Conservation (phyloP, 2,113 vertebrate genomes). For the Pseudorasbora parva region DNA sequence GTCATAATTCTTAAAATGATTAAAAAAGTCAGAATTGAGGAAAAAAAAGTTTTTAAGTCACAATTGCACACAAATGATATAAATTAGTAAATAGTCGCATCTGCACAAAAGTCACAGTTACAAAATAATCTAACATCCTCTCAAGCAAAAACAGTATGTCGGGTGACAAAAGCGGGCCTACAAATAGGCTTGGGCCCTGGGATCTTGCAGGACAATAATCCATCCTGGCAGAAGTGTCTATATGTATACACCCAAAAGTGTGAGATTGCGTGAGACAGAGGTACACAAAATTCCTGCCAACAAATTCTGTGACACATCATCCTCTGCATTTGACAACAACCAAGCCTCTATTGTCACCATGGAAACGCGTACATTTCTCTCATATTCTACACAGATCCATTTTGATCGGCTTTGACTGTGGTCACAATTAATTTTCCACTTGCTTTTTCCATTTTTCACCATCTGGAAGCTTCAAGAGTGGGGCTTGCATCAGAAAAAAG, state of each 20-base stretch:
- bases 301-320: neutral
- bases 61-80: neutral
- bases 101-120: neutral
- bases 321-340: constrained; percentile 10
- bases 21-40: neutral
- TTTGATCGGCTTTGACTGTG: neutral
- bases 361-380: neutral
- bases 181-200: neutral
- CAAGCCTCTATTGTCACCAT: neutral
- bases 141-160: neutral
- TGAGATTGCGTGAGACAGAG: neutral
- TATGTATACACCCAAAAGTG: constrained; percentile 9
- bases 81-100: neutral
- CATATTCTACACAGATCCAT: neutral
- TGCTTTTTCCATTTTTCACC: constrained; percentile 8
- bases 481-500: constrained; percentile 9
- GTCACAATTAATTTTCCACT: constrained; percentile 25
- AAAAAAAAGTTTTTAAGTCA: neutral
- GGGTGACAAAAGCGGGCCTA: neutral
- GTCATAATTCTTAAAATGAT: neutral
- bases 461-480: neutral
- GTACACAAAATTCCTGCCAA: neutral
- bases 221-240: neutral
- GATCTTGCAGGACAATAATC: neutral
- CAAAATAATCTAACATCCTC: neutral